Percentiles rank a stretch among this genome's conserved stretches.
These are phyloP conservation scores for Rhadinocentrus ornatus DNA, from an alignment of 2,797 vertebrate genomes.

Conservation along the genomic window DNA sequence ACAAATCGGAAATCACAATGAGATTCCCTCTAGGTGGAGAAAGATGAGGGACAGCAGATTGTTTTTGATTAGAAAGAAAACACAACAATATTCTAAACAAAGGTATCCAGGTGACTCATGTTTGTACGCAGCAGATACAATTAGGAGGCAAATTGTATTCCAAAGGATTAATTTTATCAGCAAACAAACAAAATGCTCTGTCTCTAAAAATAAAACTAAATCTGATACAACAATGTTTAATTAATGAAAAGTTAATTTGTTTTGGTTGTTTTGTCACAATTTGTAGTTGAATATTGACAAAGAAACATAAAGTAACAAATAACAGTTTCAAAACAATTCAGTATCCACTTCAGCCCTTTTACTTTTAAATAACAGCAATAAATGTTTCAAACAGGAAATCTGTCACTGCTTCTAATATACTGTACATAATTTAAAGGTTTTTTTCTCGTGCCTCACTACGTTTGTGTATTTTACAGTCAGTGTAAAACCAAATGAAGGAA, in stretches of 20 bases:
- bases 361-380: not conserved
- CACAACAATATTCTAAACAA: constrained; percentile 39
- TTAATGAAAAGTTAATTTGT: not conserved
- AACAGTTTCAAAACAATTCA: not conserved
- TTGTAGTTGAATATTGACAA: not conserved
- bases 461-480: too few species aligned
- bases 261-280: not conserved
- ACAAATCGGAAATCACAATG: constrained; percentile 53
- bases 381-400: not conserved
- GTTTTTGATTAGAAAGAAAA: constrained; percentile 40
- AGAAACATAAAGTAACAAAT: not conserved
- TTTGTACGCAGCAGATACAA: constrained; percentile 11
- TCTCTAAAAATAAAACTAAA: not conserved
- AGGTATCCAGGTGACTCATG: constrained; percentile 30
- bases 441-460: too few species aligned
- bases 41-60: constrained; percentile 18
- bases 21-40: not conserved
- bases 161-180: not conserved
- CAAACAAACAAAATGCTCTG: too few species aligned
- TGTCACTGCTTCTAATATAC: not conserved
- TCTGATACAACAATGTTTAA: too few species aligned
- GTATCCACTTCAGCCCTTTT: not conserved
- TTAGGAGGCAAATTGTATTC: constrained; percentile 10
- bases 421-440: too few species aligned
- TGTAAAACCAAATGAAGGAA: too few species aligned